phyloP scores from a whole-genome alignment of 2,113 vertebrate genomes.

The Cyprinodon tularosa region DNA sequence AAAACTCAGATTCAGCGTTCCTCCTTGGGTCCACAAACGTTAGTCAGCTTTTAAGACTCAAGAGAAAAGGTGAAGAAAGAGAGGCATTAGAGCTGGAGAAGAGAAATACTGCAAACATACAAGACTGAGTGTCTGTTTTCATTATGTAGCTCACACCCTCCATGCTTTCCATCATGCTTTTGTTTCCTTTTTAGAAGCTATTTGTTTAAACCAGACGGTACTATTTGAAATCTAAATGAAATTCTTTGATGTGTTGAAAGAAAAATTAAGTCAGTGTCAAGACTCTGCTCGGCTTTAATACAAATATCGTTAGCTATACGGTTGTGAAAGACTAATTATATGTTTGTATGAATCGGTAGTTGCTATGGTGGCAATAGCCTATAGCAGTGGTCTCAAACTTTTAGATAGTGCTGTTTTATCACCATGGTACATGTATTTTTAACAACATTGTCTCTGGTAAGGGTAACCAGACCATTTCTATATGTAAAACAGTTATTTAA shows the following conservation, averaged over 20 bases:
- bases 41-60: constrained; percentile 38
- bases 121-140: constrained; percentile 6
- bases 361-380: background rate
- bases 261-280: background rate
- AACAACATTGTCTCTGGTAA: no score
- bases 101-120: constrained; percentile 32
- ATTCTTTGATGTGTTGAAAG: background rate
- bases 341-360: background rate
- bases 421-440: no score
- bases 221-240: background rate
- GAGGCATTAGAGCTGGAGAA: constrained; percentile 31
- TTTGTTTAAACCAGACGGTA: background rate
- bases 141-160: background rate
- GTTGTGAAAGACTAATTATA: background rate
- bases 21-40: constrained; percentile 39
- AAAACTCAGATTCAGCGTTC: constrained; percentile 39
- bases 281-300: background rate
- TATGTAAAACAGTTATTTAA: no score
- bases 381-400: no score
- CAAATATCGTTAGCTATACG: background rate
- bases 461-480: no score
- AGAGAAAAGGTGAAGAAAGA: constrained; percentile 61
- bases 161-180: constrained; percentile 2
- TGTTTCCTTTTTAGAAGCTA: background rate
- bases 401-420: no score